Base-by-base conservation (phyloP, 2,888 invertebrate species). In the Psylliodes chrysocephalus region DNA sequence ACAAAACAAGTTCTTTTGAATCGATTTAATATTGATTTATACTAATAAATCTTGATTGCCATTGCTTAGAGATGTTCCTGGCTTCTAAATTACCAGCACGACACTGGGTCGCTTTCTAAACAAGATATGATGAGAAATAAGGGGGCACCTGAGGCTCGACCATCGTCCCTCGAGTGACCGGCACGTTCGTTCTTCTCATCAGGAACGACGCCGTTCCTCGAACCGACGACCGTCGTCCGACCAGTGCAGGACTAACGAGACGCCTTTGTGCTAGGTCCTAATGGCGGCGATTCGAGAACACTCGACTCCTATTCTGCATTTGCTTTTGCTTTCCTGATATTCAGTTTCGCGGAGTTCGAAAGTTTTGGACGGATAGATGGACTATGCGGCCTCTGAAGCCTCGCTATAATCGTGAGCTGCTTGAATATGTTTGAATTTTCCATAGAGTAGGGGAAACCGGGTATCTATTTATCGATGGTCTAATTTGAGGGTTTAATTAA, bases 141-240 rank as follows among this genome's bases (percentile, higher is more conserved):
- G 77, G 74, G 78, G 74, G 77, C 76, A 79, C 79, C 79, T 79
- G 79, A 77, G 78, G 76, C 35, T n/a, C n/a, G n/a, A 35, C 3
- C 6, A 8, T 1, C 76, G 77, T 80, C 79, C 79, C 79, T 67
- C 70, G 79, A 78, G 80, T 79, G 78, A 73, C 78, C 78, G 73
- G 69, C 72, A 75, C 75, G 74, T 75, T 75, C 75, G 75, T 73
- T 75, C 73, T 66, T 67, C 69, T 71, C 74, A 64, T 69, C 35
- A 35, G 1, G n/a, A n/a, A n/a, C n/a, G n/a, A n/a, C 35, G 6
- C 4, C 14, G 35, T n/a, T n/a, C n/a, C 33, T 33, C 8, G 7
- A n/a, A n/a, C 33, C 33, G 33, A 10, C 33, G n/a, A 33, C 10
- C 2, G 7, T 10, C 33, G 33, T 10, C n/a, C 2, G 33, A 33